phyloP scores from a whole-genome alignment of 1,140 invertebrate genomes.

The Chelonus insularis region DNA sequence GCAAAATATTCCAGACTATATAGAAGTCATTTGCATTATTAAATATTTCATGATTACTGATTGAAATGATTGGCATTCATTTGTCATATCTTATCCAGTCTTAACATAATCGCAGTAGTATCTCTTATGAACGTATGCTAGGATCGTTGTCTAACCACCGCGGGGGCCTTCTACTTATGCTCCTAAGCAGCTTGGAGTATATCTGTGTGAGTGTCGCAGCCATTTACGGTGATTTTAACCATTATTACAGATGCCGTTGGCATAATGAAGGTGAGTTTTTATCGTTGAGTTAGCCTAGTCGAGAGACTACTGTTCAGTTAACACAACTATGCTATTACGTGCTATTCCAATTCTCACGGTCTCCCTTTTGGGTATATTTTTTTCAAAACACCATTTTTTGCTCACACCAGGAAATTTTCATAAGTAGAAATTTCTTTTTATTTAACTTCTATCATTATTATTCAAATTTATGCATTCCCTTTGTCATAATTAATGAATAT shows the following conservation, averaged over 20 bases:
- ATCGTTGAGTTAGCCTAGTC: constrained; percentile 37
- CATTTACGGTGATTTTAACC: constrained; percentile 49
- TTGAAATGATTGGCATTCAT: constrained; percentile 25
- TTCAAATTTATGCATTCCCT: too few relatives aligned
- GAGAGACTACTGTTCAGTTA: constrained; percentile 26
- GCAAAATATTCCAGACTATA: background rate
- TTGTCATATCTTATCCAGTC: constrained; percentile 28
- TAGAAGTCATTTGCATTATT: constrained; percentile 19
- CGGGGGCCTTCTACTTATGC: constrained; percentile 24
- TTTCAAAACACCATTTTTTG: background rate
- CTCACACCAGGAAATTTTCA: constrained; percentile 5
- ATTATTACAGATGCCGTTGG: constrained; percentile 48
- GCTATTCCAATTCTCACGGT: constrained; percentile 51
- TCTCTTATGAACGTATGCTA: background rate
- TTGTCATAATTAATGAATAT: too few relatives aligned
- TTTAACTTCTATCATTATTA: too few relatives aligned
- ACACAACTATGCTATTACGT: constrained; percentile 27
- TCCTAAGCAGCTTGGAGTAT: constrained; percentile 1
- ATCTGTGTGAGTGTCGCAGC: constrained; percentile 32
- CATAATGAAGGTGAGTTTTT: constrained; percentile 53
- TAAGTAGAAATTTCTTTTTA: too few relatives aligned
- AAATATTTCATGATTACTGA: constrained; percentile 18
- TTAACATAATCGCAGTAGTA: background rate
- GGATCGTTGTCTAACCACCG: constrained; percentile 13
- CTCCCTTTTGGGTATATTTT: constrained; percentile 37